A percentile compares a stretch with the other conserved stretches of the same genome.
Conservation (phyloP, 2,113 vertebrate genomes). For the Promerops cafer region DNA sequence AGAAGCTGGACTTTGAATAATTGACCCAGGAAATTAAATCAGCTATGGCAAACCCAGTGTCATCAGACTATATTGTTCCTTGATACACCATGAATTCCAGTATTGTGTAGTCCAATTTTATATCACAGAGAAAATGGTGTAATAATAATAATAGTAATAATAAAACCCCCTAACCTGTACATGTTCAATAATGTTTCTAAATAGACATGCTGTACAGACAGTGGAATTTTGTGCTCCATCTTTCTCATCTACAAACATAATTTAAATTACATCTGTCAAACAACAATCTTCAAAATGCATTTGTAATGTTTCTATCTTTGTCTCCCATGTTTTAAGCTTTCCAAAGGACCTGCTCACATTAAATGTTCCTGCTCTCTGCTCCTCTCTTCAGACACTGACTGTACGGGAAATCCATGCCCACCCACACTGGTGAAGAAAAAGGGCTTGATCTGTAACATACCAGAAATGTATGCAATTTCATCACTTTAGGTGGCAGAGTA, state of each 20-base stretch:
- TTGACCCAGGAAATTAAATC: not conserved
- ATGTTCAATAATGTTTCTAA: not conserved
- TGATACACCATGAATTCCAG: not conserved
- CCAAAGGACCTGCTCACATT: not conserved
- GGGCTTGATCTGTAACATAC: not conserved
- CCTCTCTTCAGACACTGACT: not conserved
- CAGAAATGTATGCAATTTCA: not conserved
- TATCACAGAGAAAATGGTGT: not conserved
- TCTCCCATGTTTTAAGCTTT: not conserved
- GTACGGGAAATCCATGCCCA: not conserved
- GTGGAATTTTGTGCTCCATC: not conserved
- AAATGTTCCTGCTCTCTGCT: not conserved
- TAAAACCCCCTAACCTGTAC: accelerated
- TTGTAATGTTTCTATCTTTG: not conserved
- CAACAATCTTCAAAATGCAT: not conserved
- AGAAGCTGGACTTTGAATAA: not conserved
- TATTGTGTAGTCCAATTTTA: not conserved
- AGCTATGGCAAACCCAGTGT: not conserved
- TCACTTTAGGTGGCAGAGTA: not conserved
- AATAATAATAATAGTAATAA: not conserved
- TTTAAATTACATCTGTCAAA: not conserved
- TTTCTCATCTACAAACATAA: not conserved
- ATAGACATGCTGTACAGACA: not conserved
- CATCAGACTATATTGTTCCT: not conserved
- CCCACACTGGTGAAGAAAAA: not conserved